Evolutionary conservation across 1,140 invertebrate genomes (phyloP).

Genomic region (Drosophila simulans): DNA sequence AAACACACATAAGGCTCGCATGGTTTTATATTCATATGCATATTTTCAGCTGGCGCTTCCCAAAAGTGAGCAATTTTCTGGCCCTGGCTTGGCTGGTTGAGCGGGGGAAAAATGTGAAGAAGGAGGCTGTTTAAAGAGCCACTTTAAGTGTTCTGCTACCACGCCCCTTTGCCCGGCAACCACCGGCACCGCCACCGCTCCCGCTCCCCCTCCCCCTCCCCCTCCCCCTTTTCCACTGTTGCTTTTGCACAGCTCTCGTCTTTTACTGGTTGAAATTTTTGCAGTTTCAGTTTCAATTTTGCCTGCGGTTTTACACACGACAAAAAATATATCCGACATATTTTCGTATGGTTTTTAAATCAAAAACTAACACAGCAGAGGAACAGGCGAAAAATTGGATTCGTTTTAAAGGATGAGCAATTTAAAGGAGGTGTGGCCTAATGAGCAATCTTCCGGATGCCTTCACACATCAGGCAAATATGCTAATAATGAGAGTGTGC

Average conservation of each 20-base stretch:
- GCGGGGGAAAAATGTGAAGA: not conserved
- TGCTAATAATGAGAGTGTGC: too few species aligned
- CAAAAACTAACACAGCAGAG: not conserved
- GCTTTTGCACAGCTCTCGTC: constrained; percentile 32
- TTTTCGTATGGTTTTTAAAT: not conserved
- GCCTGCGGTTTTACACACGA: constrained; percentile 23
- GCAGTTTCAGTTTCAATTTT: constrained; percentile 37
- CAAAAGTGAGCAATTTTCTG: constrained; percentile 44
- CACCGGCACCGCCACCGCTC: not conserved
- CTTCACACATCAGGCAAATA: too few species aligned
- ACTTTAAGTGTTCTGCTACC: constrained; percentile 29
- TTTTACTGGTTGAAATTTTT: constrained; percentile 12
- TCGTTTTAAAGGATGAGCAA: too few species aligned
- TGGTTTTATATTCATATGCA: constrained; percentile 81
- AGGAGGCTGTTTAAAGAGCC: constrained; percentile 62
- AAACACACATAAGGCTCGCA: constrained; percentile 54
- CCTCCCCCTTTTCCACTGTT: constrained; percentile 3
- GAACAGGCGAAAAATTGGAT: too few species aligned
- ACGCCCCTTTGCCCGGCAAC: constrained; percentile 3
- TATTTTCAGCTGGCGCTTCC: constrained; percentile 39
- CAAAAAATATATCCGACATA: not conserved
- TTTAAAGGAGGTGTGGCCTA: too few species aligned
- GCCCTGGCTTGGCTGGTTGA: not conserved
- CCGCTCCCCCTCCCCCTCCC: not conserved
- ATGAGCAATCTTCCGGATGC: too few species aligned